Conservation (phyloP, 2,888 invertebrate species). For the Dynastes tityus region DNA sequence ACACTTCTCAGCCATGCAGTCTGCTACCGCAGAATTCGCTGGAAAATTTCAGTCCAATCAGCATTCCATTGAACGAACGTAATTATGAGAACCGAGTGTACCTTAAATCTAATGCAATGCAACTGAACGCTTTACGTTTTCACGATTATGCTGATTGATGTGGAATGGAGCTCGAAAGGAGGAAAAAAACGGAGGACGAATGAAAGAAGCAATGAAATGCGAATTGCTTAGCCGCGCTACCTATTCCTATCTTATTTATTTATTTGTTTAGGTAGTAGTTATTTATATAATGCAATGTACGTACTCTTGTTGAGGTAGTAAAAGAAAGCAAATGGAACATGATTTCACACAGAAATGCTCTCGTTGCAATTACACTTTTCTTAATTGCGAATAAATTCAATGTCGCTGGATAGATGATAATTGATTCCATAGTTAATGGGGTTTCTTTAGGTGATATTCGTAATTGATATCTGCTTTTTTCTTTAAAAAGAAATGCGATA, state of each 20-base stretch:
- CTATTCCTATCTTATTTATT: too few relatives aligned
- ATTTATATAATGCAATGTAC: too few relatives aligned
- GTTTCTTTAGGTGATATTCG: neutral
- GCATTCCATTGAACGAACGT: conserved; percentile 39
- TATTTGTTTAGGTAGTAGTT: too few relatives aligned
- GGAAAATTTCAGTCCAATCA: conserved; percentile 41
- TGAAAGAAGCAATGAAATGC: too few relatives aligned
- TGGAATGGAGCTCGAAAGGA: conserved; percentile 10
- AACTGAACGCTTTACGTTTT: conserved; percentile 7
- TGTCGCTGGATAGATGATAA: neutral
- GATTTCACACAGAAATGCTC: neutral
- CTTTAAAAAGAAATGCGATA: neutral
- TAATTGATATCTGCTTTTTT: neutral
- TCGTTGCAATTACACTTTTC: neutral
- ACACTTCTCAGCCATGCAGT: conserved; percentile 31
- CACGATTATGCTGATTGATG: conserved; percentile 8
- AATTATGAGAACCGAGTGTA: conserved; percentile 14
- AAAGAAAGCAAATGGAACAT: too few relatives aligned
- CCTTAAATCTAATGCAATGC: conserved; percentile 9
- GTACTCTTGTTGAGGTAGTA: too few relatives aligned
- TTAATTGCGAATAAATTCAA: conserved; percentile 5
- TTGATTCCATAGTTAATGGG: neutral
- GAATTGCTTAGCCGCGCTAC: too few relatives aligned
- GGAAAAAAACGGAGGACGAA: neutral
- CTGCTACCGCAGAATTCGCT: conserved; percentile 26